phyloP scores from a whole-genome alignment of 2,113 vertebrate genomes.

The Callaeas wilsoni region DNA sequence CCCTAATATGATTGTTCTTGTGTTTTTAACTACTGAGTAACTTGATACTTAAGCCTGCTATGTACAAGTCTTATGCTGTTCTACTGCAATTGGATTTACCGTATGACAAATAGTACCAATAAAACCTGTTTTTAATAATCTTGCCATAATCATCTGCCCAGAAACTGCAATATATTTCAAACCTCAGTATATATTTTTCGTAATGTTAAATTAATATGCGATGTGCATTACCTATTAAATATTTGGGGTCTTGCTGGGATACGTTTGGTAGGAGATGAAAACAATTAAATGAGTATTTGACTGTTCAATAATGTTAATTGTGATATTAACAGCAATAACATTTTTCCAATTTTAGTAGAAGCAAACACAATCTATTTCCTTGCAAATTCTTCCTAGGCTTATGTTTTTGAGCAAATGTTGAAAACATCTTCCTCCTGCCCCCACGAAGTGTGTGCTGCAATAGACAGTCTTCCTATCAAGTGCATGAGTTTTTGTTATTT shows the following conservation, averaged over 20 bases:
- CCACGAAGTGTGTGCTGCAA: background rate
- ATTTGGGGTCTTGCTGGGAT: background rate
- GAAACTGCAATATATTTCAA: background rate
- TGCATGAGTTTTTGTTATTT: background rate
- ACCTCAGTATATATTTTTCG: no score
- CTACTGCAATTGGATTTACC: background rate
- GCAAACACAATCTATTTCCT: background rate
- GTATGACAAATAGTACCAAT: background rate
- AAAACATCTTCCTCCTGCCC: background rate
- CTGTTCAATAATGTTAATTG: background rate
- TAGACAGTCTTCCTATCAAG: background rate
- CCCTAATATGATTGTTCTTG: background rate
- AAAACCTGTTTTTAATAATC: background rate
- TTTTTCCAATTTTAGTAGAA: background rate
- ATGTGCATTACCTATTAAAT: accelerated
- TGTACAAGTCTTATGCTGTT: background rate
- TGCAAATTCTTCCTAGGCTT: background rate
- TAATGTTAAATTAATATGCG: background rate
- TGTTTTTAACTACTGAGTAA: background rate
- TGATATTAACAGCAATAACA: background rate
- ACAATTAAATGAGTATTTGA: background rate
- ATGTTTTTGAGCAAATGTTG: background rate
- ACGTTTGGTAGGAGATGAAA: background rate
- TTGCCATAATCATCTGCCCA: background rate
- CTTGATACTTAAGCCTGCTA: background rate